Percentiles rank a stretch among this genome's conserved stretches.
These are phyloP conservation scores for Drosophila leontia DNA, from an alignment of 1,140 invertebrate species.

Conservation along the genomic window DNA sequence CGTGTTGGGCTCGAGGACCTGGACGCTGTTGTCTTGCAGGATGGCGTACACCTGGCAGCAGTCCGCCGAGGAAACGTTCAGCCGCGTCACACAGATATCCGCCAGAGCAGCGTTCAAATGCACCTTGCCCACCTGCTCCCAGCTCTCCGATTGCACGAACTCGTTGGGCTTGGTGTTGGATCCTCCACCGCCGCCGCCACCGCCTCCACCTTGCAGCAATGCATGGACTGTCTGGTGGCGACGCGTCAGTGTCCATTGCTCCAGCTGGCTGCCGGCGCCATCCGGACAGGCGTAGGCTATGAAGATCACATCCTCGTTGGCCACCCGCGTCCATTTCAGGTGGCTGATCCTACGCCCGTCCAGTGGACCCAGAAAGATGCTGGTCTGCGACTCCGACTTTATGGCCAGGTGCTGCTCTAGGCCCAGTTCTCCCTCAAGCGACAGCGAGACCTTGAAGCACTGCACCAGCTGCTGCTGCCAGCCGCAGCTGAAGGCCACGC, in stretches of 20 bases:
- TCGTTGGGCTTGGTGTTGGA: constrained; percentile 72
- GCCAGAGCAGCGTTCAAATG: constrained; percentile 51
- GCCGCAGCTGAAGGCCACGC: constrained; percentile 88
- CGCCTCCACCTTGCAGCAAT: constrained; percentile 84
- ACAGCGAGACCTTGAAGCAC: constrained; percentile 87
- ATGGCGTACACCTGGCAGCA: constrained; percentile 87
- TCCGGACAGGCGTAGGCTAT: constrained; percentile 88
- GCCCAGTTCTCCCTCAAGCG: constrained; percentile 57
- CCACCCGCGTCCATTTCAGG: constrained; percentile 92
- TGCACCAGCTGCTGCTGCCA: constrained; percentile 89
- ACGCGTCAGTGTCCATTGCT: constrained; percentile 94
- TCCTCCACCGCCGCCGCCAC: constrained; percentile 16
- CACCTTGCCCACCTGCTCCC: constrained; percentile 72
- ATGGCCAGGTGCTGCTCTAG: constrained; percentile 86
- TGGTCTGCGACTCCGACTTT: constrained; percentile 90
- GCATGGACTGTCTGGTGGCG: constrained; percentile 92
- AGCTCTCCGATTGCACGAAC: constrained; percentile 87
- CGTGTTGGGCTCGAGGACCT: constrained; percentile 86
- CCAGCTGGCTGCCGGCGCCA: constrained; percentile 89
- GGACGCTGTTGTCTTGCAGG: constrained; percentile 91
- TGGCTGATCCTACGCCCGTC: constrained; percentile 87
- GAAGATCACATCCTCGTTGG: constrained; percentile 93
- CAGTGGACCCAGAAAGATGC: constrained; percentile 89
- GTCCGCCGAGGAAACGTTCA: constrained; percentile 52
- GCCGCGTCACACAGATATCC: constrained; percentile 67